A percentile compares a stretch with the other conserved stretches of the same genome.
Evolutionary conservation across 2,797 vertebrate genomes (phyloP).

Genomic region (Mycteria americana): DNA sequence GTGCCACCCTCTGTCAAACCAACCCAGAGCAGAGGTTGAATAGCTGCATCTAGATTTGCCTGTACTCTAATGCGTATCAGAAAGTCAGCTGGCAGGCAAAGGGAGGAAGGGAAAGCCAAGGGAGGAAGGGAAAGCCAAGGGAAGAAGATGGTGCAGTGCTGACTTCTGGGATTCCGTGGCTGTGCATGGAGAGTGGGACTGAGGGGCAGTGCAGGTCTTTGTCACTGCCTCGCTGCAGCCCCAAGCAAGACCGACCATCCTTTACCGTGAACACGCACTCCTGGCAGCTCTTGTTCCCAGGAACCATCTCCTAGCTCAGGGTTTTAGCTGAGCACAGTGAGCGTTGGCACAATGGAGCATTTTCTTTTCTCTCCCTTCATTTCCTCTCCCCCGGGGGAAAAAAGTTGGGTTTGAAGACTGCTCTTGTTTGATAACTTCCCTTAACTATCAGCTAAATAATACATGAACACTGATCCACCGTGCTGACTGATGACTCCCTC

Average conservation of each 20-base stretch:
- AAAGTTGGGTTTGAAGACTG: conserved; percentile 8
- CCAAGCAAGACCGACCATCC: not conserved
- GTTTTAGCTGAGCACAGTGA: not conserved
- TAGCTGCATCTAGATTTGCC: not conserved
- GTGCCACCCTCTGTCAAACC: too few relatives aligned
- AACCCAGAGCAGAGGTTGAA: not conserved
- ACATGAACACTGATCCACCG: conserved; percentile 7
- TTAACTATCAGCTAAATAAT: conserved; percentile 59
- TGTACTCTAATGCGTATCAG: fast-evolving
- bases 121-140: not conserved
- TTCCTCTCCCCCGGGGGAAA: not conserved
- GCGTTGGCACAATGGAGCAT: fast-evolving
- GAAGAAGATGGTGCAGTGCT: not conserved
- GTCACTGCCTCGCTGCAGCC: not conserved
- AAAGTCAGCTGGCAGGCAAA: not conserved
- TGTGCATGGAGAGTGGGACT: not conserved
- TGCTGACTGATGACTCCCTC: conserved; percentile 53
- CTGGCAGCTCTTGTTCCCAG: not conserved
- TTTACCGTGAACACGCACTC: fast-evolving
- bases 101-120: not conserved
- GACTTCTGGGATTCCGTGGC: not conserved
- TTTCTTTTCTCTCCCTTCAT: not conserved
- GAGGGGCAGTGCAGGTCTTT: not conserved
- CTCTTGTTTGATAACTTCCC: conserved; percentile 23
- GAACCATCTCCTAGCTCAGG: not conserved